phyloP scores from a whole-genome alignment of 2,888 invertebrate genomes.

The Eupithecia dodoneata region DNA sequence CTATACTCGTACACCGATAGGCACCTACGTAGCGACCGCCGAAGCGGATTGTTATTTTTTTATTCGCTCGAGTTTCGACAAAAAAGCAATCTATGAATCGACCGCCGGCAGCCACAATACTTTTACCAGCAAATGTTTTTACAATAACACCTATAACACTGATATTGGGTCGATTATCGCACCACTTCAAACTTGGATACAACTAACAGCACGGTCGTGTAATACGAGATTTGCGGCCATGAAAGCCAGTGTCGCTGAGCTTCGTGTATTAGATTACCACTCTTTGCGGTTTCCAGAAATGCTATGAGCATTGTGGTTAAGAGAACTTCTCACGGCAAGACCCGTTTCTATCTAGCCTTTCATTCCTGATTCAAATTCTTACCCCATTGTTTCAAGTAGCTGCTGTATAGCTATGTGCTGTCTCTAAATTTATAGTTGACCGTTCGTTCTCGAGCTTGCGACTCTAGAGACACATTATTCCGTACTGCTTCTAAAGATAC shows the following conservation, averaged over 20 bases:
- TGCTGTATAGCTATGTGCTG: constrained; percentile 25
- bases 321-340: constrained; percentile 74
- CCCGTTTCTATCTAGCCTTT: constrained; percentile 57
- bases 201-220: constrained; percentile 56
- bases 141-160: constrained; percentile 48
- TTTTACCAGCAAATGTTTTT: constrained; percentile 48
- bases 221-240: constrained; percentile 79
- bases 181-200: constrained; percentile 45
- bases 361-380: constrained; percentile 64
- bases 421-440: constrained; percentile 39
- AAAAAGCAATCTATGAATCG: constrained; percentile 81
- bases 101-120: constrained; percentile 60
- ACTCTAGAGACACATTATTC: constrained; percentile 62
- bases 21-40: constrained; percentile 64
- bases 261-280: constrained; percentile 82
- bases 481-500: constrained; percentile 67
- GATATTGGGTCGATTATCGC: constrained; percentile 56
- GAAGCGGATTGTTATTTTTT: constrained; percentile 62
- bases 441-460: constrained; percentile 41
- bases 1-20: constrained; percentile 68
- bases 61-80: constrained; percentile 71
- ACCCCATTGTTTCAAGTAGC: constrained; percentile 57
- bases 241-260: constrained; percentile 82
- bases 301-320: constrained; percentile 78
- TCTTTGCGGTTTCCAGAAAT: constrained; percentile 80